These are phyloP conservation scores for Parazoanthus darwini DNA, from an alignment of 92 coral and sea anemone species.

Conservation along the genomic window DNA sequence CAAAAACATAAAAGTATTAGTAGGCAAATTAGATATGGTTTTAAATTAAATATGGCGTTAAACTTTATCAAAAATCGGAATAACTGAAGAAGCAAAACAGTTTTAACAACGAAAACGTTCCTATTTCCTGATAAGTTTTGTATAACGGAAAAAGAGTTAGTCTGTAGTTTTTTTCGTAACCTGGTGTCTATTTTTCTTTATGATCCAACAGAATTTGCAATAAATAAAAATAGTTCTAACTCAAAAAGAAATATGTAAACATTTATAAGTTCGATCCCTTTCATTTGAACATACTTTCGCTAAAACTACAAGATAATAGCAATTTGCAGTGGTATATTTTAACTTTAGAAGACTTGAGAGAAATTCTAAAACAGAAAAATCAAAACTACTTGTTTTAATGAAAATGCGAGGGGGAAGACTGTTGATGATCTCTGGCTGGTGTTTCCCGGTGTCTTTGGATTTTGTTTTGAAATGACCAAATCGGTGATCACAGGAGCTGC, in stretches of 20 bases:
- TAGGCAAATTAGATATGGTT: neutral
- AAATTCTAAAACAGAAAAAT: neutral
- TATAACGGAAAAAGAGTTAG: neutral
- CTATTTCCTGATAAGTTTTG: neutral
- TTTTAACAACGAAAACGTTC: neutral
- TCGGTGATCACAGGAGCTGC: slow-evolving; percentile 35
- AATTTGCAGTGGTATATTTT: neutral
- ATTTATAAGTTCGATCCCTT: neutral
- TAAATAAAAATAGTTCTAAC: slow-evolving; percentile 28
- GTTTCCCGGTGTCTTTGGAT: slow-evolving; percentile 15
- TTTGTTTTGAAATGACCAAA: slow-evolving; percentile 47
- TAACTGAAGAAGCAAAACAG: neutral
- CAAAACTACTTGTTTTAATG: neutral
- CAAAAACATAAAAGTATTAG: neutral
- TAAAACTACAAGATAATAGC: neutral
- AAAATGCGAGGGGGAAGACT: neutral
- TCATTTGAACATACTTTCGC: neutral
- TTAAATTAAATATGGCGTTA: neutral
- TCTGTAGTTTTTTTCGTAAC: slow-evolving; percentile 19
- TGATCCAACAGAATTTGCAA: slow-evolving; percentile 44
- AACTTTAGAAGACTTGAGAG: neutral
- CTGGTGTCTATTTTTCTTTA: slow-evolving; percentile 39
- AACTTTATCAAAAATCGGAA: neutral
- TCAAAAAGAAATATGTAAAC: slow-evolving; percentile 43
- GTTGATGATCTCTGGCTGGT: slow-evolving; percentile 36